phyloP scores from a whole-genome alignment of 2,113 vertebrate genomes.

The Sphaerodactylus townsendi region DNA sequence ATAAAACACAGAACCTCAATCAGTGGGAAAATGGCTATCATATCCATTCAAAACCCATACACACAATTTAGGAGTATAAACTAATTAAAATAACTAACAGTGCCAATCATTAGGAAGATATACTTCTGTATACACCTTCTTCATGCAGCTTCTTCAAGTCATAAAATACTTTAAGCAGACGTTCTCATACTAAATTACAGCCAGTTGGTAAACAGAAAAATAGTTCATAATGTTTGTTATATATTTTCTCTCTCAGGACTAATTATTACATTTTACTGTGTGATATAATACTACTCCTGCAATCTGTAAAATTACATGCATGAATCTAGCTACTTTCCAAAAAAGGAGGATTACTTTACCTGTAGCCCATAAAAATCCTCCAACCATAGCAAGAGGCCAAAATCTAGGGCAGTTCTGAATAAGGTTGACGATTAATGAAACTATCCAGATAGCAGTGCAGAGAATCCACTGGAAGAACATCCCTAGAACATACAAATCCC shows the following conservation, averaged over 20 bases:
- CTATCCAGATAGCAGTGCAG: constrained; percentile 84
- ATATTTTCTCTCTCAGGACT: not conserved
- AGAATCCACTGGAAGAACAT: constrained; percentile 93
- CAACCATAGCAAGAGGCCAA: constrained; percentile 88
- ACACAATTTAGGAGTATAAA: not conserved
- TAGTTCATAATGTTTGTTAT: not conserved
- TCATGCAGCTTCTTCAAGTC: not conserved
- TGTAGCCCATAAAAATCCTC: constrained; percentile 89
- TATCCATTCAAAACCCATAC: not conserved
- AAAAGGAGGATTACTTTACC: constrained; percentile 68
- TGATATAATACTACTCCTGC: not conserved
- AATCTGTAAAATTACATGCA: not conserved
- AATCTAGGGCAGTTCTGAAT: constrained; percentile 81
- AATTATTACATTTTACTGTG: not conserved
- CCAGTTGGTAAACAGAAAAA: not conserved
- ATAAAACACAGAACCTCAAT: not conserved
- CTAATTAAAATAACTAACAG: not conserved
- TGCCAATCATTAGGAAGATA: not conserved
- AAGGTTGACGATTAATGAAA: constrained; percentile 80
- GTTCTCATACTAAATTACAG: not conserved
- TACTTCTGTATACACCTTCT: not conserved
- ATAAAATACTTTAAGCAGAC: not conserved
- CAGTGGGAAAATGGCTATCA: not conserved
- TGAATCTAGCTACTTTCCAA: not conserved
- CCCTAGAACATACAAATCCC: constrained; percentile 69